phyloP scores from a whole-genome alignment of 1,140 invertebrate genomes.

The Dufourea novaeangliae region DNA sequence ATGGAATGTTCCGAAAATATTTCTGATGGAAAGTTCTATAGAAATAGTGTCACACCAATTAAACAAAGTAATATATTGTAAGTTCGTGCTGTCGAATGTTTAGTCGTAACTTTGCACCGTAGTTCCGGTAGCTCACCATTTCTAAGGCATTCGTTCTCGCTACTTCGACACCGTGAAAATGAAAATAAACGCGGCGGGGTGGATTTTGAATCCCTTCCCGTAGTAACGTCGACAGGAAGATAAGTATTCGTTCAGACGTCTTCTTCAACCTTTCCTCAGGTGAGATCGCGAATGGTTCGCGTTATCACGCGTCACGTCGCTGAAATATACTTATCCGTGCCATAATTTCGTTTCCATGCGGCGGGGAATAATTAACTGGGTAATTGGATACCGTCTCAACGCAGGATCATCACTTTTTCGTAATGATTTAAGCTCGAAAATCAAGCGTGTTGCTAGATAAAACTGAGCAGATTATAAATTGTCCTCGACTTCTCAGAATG shows the following conservation, averaged over 20 bases:
- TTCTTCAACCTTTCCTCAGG: constrained; percentile 14
- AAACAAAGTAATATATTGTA: neutral
- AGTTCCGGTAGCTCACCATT: neutral
- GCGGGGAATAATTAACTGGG: neutral
- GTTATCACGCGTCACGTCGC: neutral
- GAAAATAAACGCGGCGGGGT: constrained; percentile 39
- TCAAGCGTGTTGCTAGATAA: no score
- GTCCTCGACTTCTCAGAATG: no score
- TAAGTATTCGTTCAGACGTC: constrained; percentile 36
- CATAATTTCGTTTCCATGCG: neutral
- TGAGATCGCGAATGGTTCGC: constrained; percentile 11
- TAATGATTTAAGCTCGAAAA: no score
- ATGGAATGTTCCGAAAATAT: neutral
- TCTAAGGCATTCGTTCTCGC: constrained; percentile 14
- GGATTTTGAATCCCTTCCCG: constrained; percentile 30
- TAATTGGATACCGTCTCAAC: neutral
- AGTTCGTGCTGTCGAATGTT: neutral
- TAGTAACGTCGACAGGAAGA: constrained; percentile 27
- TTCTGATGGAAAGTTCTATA: neutral
- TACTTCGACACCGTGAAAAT: constrained; percentile 28
- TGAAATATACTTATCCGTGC: neutral
- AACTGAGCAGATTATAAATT: no score
- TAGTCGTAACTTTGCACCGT: neutral
- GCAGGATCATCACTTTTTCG: neutral
- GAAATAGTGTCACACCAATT: neutral